Percentiles rank a stretch among this genome's conserved stretches.
Conservation (phyloP, 2,113 vertebrate species). For the Noctilio leporinus region DNA sequence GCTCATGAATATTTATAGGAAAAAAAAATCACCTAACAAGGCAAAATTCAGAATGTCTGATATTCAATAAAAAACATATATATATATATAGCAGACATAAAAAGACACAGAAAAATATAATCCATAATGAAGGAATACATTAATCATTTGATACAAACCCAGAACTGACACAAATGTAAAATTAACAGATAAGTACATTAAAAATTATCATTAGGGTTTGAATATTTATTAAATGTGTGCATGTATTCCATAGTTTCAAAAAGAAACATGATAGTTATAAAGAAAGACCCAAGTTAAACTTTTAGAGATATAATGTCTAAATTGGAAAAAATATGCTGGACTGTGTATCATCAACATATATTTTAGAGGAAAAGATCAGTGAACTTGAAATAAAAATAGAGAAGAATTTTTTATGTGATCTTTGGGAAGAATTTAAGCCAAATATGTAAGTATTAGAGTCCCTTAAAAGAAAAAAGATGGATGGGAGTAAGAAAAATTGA, state of each 20-base stretch:
- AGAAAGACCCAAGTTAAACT: background rate
- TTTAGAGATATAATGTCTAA: background rate
- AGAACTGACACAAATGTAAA: background rate
- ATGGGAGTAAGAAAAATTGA: background rate
- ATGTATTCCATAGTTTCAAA: background rate
- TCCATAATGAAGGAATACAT: background rate
- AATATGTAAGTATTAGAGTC: background rate
- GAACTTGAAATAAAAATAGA: background rate
- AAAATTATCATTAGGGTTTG: background rate
- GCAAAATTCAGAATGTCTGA: background rate
- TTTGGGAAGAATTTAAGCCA: background rate
- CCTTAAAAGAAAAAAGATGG: background rate
- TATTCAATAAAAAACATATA: background rate
- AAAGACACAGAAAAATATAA: background rate
- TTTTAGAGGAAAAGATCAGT: background rate
- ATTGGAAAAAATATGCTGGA: background rate
- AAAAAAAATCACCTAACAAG: background rate
- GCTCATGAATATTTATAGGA: background rate
- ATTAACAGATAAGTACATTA: background rate
- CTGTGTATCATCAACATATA: background rate
- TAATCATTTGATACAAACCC: background rate
- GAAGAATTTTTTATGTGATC: background rate
- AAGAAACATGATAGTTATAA: background rate
- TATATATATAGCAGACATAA: background rate
- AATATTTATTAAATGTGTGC: background rate